These are phyloP conservation scores for Tetramorium parvispinum DNA, from an alignment of 1,140 invertebrate species.

Conservation along the genomic window DNA sequence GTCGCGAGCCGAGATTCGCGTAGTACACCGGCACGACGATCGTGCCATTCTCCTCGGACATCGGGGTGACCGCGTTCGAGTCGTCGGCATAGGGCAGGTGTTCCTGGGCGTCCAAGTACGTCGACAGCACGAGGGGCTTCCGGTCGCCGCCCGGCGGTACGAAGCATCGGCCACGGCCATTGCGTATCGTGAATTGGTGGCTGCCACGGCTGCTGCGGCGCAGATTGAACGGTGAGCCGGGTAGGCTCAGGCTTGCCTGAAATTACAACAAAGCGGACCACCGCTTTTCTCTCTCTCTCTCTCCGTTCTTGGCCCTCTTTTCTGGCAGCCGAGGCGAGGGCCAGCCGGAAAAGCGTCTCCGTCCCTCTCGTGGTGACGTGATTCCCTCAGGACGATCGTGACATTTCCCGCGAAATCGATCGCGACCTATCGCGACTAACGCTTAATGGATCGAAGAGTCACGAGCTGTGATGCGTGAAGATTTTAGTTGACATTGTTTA, in stretches of 20 bases:
- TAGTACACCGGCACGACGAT: constrained; percentile 96
- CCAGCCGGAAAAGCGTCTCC: constrained; percentile 13
- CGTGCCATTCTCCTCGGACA: constrained; percentile 98
- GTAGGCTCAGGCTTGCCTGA: constrained; percentile 97
- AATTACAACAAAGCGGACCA: constrained; percentile 71
- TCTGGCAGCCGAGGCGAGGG: background rate
- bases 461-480: constrained; percentile 20
- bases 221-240: constrained; percentile 97
- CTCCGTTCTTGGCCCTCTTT: constrained; percentile 35
- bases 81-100: constrained; percentile 99
- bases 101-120: constrained; percentile 97
- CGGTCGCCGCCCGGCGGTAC: constrained; percentile 92
- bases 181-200: constrained; percentile 96
- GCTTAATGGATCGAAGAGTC: constrained; percentile 34
- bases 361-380: background rate
- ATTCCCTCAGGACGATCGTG: constrained; percentile 29
- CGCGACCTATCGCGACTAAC: background rate
- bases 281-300: constrained; percentile 70
- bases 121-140: constrained; percentile 97
- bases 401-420: constrained; percentile 53
- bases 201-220: constrained; percentile 95
- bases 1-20: constrained; percentile 92
- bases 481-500: background rate
- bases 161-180: constrained; percentile 89
- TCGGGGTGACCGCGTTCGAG: constrained; percentile 98